Base-by-base conservation (phyloP, 2,797 vertebrate genomes). In the Enteromius radiatus region DNA sequence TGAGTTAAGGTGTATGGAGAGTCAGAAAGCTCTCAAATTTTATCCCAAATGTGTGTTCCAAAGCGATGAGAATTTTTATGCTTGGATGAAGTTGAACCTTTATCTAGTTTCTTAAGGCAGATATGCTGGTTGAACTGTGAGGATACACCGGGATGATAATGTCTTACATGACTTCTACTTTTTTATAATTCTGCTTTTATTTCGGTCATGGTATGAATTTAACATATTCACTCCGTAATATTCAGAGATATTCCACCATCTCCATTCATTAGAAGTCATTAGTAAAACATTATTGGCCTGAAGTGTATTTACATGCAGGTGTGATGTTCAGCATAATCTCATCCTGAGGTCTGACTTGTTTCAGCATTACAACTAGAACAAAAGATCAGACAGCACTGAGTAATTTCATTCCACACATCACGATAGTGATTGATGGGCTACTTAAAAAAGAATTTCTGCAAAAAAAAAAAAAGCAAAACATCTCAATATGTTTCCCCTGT, bases 271-370 rank as follows among this genome's bases (percentile, higher is more conserved):
- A 70, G 23, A 65, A n/a, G 21, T 19, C 43, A 61, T 64, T 45
- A 45, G 6, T 11, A 3, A 74, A 70, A 47, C 41, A 3, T 65
- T 21, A 11, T 61, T 73, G 36, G 2, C 63, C 81, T 87, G 65
- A 77, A 61, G 64, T 76, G 81, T 67, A 81, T 89, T 77, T 61
- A 83, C 83, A 86, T 64, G 38, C 84, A 84, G 80, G 43, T 85
- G 82, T 84, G 81, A 88, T 75, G 77, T 65, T 49, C 11, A 47
- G 59, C 74, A 63, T n/a, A 10, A 83, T 83, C 82, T 76, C 69
- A 31, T 82, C 33, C 21, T 21, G 75, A 86, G 1, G 82, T 85
- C 83, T 87, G 49, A 78, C 75, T 87, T 82, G 85, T 89, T 84
- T 69, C 81, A 77, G 3, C 45, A 84, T 79, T 76, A 83, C 76